These are phyloP conservation scores for Tipula vernalis DNA, from an alignment of 2,888 invertebrate species.

Conservation along the genomic window DNA sequence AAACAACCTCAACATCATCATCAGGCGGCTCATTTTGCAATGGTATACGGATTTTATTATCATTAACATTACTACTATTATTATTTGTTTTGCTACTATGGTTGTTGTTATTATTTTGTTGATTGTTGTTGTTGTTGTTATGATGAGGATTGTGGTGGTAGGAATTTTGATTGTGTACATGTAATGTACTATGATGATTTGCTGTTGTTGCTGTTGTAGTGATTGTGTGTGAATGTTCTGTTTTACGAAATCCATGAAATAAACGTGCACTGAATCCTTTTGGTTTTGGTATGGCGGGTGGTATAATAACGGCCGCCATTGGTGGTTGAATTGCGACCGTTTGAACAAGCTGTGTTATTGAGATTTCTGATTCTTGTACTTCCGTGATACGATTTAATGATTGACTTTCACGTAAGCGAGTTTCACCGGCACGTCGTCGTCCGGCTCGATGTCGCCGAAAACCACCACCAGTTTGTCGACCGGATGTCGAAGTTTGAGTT, in stretches of 20 bases:
- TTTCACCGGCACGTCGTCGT: conserved; percentile 46
- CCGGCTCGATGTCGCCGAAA: conserved; percentile 41
- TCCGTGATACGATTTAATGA: conserved; percentile 76
- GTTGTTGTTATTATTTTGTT: background rate
- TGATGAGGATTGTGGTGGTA: background rate
- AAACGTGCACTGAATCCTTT: conserved; percentile 20
- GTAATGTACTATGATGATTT: background rate
- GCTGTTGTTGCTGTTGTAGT: conserved; percentile 16
- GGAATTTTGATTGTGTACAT: background rate
- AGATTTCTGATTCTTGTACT: conserved; percentile 56
- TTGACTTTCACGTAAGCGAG: conserved; percentile 64
- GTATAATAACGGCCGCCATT: background rate
- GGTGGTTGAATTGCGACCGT: conserved; percentile 24
- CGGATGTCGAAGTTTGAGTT: conserved; percentile 12
- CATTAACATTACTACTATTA: background rate
- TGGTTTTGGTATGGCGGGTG: conserved; percentile 15
- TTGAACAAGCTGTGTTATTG: conserved; percentile 16
- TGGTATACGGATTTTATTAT: conserved; percentile 5
- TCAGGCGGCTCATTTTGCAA: conserved; percentile 21
- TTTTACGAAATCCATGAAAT: conserved; percentile 19
- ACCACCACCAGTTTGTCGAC: conserved; percentile 16
- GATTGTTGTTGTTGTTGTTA: background rate
- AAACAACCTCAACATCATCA: conserved; percentile 32
- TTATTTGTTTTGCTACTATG: background rate
- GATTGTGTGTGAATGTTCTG: conserved; percentile 11